Evolutionary conservation across 2,888 invertebrate genomes (phyloP).

Genomic region (Hipparchia sbordonii): DNA sequence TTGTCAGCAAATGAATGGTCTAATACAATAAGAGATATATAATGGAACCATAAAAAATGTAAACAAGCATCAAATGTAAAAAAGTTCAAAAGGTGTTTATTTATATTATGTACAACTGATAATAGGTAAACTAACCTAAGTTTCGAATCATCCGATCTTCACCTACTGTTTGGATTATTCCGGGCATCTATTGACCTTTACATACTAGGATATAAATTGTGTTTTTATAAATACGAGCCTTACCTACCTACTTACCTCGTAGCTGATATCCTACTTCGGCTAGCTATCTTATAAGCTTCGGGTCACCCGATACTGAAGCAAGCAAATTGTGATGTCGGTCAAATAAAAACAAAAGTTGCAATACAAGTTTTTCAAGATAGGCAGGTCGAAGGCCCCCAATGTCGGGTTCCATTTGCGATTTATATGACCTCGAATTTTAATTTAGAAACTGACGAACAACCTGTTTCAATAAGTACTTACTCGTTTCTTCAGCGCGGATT

Average conservation of each 20-base stretch:
- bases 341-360: slow-evolving; percentile 76
- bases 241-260: too few relatives aligned
- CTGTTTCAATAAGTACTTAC: slow-evolving; percentile 17
- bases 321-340: slow-evolving; percentile 50
- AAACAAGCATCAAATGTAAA: too few relatives aligned
- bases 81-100: too few relatives aligned
- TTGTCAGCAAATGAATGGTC: neutral
- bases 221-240: too few relatives aligned
- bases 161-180: too few relatives aligned
- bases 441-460: slow-evolving; percentile 30
- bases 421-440: slow-evolving; percentile 63
- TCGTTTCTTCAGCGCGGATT: neutral
- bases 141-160: slow-evolving; percentile 44
- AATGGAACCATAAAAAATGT: too few relatives aligned
- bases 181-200: too few relatives aligned
- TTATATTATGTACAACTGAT: neutral
- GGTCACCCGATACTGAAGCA: slow-evolving; percentile 45
- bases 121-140: neutral
- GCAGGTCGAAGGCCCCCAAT: slow-evolving; percentile 59
- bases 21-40: too few relatives aligned
- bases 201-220: too few relatives aligned
- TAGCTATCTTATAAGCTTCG: slow-evolving; percentile 14
- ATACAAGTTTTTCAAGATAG: slow-evolving; percentile 73
- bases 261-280: too few relatives aligned
- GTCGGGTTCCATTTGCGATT: slow-evolving; percentile 58